These are phyloP conservation scores for Andrena dorsata DNA, from an alignment of 2,888 invertebrate genomes.

Conservation along the genomic window DNA sequence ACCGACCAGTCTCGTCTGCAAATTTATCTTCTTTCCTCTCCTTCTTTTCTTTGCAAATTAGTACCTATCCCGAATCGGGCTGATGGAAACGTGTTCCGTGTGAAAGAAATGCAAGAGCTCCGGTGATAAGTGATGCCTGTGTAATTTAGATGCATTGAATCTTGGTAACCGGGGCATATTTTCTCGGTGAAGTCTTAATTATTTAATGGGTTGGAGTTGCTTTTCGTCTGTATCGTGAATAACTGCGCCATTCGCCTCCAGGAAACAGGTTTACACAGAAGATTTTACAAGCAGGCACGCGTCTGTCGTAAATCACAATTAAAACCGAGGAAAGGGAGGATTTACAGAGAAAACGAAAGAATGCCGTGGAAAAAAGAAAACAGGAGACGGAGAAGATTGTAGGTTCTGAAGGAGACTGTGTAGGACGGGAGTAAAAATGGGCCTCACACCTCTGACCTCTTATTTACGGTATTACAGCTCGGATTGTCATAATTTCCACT, in stretches of 20 bases:
- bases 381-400: conserved; percentile 7
- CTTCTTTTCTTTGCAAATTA: not conserved
- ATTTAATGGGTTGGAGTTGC: not conserved
- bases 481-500: conserved; percentile 64
- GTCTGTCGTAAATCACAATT: conserved; percentile 63
- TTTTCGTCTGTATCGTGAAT: not conserved
- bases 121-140: too few species aligned
- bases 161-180: not conserved
- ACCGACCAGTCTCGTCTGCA: not conserved
- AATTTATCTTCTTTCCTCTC: conserved; percentile 19
- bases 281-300: conserved; percentile 41
- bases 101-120: not conserved
- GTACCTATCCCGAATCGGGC: not conserved
- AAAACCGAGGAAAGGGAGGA: conserved; percentile 23
- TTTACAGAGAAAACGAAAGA: conserved; percentile 32
- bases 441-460: conserved; percentile 22
- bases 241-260: not conserved
- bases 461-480: conserved; percentile 61
- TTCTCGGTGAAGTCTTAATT: not conserved
- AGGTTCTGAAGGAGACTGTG: conserved; percentile 39
- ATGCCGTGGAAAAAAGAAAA: conserved; percentile 10
- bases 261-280: conserved; percentile 10
- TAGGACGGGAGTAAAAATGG: conserved; percentile 51
- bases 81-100: conserved; percentile 23
- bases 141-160: not conserved